A percentile compares a stretch with the other conserved stretches of the same genome.
phyloP scores from a whole-genome alignment of 2,113 vertebrate genomes.

The Pitta sordida region DNA sequence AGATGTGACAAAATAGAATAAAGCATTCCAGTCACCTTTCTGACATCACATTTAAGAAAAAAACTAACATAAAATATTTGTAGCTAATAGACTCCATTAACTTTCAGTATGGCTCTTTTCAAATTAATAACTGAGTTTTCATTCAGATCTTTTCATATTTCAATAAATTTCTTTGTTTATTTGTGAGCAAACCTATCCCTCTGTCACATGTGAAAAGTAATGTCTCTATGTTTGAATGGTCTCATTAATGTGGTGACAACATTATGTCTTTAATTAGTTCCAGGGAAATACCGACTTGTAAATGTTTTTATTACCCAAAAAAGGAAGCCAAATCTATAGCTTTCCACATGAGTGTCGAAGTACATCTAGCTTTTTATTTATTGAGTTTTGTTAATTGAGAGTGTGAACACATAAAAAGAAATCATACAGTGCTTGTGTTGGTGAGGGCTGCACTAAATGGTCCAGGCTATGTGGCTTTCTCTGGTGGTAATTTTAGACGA shows the following conservation, averaged over 20 bases:
- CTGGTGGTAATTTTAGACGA: background rate
- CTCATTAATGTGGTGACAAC: background rate
- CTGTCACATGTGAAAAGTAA: background rate
- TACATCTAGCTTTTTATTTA: background rate
- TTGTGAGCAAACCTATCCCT: background rate
- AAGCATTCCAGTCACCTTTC: background rate
- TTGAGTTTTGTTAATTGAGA: background rate
- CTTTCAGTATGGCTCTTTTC: background rate
- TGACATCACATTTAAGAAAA: background rate
- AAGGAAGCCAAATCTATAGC: background rate
- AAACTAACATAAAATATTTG: rapidly evolving
- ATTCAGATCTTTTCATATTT: background rate
- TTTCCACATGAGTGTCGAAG: background rate
- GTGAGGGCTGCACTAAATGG: background rate
- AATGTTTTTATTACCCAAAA: background rate
- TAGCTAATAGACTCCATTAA: background rate
- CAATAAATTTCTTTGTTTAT: background rate
- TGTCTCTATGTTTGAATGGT: background rate
- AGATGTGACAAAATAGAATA: background rate
- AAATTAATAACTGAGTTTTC: background rate
- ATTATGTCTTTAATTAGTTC: background rate
- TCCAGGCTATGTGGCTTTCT: background rate
- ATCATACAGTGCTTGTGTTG: background rate
- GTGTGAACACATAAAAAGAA: background rate
- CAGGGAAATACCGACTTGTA: background rate